Evolutionary conservation across 2,888 invertebrate species (phyloP).

Genomic region (Tetranychus piercei): DNA sequence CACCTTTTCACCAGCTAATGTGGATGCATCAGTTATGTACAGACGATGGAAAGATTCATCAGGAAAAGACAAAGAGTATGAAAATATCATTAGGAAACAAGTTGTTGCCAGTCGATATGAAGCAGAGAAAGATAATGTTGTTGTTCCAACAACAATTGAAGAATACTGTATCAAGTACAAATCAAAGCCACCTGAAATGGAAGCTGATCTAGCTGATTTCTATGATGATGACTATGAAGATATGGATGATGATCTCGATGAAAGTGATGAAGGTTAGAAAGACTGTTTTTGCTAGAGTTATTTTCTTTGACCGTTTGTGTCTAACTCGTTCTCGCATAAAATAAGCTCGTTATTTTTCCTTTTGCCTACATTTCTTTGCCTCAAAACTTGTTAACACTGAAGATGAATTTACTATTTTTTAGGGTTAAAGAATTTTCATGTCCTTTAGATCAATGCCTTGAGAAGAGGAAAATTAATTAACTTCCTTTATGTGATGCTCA

Average conservation of each 20-base stretch:
- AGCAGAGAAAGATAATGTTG: constrained; percentile 88
- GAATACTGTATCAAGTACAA: constrained; percentile 85
- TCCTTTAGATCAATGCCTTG: too few species aligned
- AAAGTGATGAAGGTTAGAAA: constrained; percentile 24
- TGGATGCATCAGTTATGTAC: constrained; percentile 99
- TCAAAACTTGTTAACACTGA: too few species aligned
- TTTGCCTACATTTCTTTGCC: too few species aligned
- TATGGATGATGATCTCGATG: constrained; percentile 34
- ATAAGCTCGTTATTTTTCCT: too few species aligned
- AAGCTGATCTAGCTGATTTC: constrained; percentile 81
- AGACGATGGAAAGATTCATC: constrained; percentile 94
- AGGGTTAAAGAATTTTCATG: too few species aligned
- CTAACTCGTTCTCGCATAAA: too few species aligned
- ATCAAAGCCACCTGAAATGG: constrained; percentile 58
- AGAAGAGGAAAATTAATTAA: too few species aligned
- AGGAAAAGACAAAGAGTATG: constrained; percentile 95
- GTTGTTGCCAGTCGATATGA: constrained; percentile 83
- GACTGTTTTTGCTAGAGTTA: too few species aligned
- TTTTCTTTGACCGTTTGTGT: too few species aligned
- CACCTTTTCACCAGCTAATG: constrained; percentile 97
- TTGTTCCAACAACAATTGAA: constrained; percentile 87
- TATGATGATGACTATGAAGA: constrained; percentile 56
- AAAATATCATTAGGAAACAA: constrained; percentile 96
- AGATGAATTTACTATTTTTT: too few species aligned
- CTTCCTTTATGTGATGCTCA: too few species aligned